These are phyloP conservation scores for Zaprionus kolodkinae DNA, from an alignment of 1,140 invertebrate species.

Conservation along the genomic window DNA sequence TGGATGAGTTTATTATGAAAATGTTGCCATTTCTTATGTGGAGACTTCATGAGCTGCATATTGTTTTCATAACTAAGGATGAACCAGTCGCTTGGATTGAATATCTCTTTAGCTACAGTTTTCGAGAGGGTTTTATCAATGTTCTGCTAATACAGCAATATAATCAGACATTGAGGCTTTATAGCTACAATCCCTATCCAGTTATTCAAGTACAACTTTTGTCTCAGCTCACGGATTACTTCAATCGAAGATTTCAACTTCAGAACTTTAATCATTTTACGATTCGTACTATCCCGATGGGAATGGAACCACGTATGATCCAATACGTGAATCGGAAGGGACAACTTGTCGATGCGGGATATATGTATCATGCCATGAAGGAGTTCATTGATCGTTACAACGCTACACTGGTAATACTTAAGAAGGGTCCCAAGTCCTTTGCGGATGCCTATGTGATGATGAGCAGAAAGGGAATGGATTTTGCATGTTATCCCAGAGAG, in stretches of 20 bases:
- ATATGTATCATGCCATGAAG: slow-evolving; percentile 16
- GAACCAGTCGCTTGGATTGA: not conserved
- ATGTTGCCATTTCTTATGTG: slow-evolving; percentile 38
- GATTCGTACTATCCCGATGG: not conserved
- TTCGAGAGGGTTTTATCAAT: slow-evolving; percentile 54
- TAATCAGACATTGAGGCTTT: slow-evolving; percentile 4
- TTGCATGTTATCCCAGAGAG: slow-evolving; percentile 35
- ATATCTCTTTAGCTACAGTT: slow-evolving; percentile 48
- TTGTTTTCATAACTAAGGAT: slow-evolving; percentile 37
- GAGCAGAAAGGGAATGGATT: slow-evolving; percentile 22
- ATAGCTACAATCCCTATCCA: slow-evolving; percentile 61
- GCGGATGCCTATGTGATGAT: accelerated
- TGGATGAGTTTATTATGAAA: not conserved
- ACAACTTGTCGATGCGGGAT: slow-evolving; percentile 23
- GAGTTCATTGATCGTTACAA: slow-evolving; percentile 45
- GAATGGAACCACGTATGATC: slow-evolving; percentile 31
- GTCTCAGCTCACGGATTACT: slow-evolving; percentile 34
- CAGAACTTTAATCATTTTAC: slow-evolving; percentile 28
- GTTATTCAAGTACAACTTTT: slow-evolving; percentile 16
- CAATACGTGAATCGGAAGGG: slow-evolving; percentile 35
- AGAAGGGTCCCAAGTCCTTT: not conserved
- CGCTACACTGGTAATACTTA: slow-evolving; percentile 18
- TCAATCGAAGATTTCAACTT: not conserved
- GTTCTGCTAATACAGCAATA: slow-evolving; percentile 26
- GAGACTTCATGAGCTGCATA: slow-evolving; percentile 37